phyloP scores from a whole-genome alignment of 2,888 invertebrate species.

The Andrena dorsata region DNA sequence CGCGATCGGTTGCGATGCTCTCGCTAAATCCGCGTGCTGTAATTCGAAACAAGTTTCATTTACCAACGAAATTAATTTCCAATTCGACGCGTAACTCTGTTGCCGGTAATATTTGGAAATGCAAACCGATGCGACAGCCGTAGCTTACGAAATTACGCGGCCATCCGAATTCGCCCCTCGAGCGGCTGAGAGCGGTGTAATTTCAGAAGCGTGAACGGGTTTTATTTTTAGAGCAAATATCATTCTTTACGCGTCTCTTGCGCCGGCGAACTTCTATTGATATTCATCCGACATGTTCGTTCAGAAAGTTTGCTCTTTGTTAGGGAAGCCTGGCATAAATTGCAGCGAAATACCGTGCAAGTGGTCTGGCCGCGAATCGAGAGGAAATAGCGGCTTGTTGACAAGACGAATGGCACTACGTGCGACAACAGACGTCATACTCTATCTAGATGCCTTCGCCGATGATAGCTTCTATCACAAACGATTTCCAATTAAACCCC shows the following conservation, averaged over 20 bases:
- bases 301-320: constrained; percentile 13
- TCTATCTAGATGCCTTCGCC: constrained; percentile 27
- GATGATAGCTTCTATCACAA: constrained; percentile 40
- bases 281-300: constrained; percentile 8
- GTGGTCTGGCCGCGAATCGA: constrained; percentile 45
- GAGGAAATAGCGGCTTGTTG: constrained; percentile 58
- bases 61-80: constrained; percentile 24
- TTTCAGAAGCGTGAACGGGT: not conserved
- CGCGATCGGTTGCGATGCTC: not conserved
- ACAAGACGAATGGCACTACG: constrained; percentile 64
- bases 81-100: not conserved
- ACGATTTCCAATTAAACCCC: constrained; percentile 50
- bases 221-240: constrained; percentile 10
- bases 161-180: not conserved
- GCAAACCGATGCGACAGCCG: not conserved
- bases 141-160: constrained; percentile 15
- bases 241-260: not conserved
- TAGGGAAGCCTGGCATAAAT: constrained; percentile 34
- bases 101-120: not conserved
- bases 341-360: constrained; percentile 33
- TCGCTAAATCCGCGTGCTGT: not conserved
- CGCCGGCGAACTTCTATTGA: constrained; percentile 6
- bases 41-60: not conserved
- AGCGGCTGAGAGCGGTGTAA: not conserved
- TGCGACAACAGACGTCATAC: constrained; percentile 57